Conservation (phyloP, 2,888 invertebrate genomes). For the Megastigmus dorsalis region DNA sequence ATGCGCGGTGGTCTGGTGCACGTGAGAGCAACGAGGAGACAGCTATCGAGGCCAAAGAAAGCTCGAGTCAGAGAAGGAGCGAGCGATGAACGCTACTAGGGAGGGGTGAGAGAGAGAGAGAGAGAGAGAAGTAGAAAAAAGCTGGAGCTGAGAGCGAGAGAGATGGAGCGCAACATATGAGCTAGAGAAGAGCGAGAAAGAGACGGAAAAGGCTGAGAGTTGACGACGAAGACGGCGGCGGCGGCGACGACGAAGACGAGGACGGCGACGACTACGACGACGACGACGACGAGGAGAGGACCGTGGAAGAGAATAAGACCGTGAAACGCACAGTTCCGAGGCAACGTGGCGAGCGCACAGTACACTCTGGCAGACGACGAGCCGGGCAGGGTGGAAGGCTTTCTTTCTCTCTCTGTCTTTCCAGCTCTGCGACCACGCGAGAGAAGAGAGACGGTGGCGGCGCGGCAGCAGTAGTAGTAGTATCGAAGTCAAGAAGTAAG, state of each 20-base stretch:
- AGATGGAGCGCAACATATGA: conserved; percentile 28
- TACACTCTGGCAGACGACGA: conserved; percentile 53
- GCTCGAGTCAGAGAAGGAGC: conserved; percentile 36
- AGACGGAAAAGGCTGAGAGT: background rate
- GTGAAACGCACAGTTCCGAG: conserved; percentile 55
- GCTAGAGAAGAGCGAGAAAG: conserved; percentile 5
- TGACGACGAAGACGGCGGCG: background rate
- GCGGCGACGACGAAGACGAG: conserved; percentile 18
- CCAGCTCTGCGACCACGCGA: conserved; percentile 36
- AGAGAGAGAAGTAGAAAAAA: conserved; percentile 67
- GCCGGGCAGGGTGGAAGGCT: background rate
- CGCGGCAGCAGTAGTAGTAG: conserved; percentile 48
- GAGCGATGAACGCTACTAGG: conserved; percentile 18
- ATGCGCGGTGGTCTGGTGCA: background rate
- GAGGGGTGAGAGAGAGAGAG: conserved; percentile 27
- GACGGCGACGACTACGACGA: background rate
- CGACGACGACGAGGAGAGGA: conserved; percentile 27
- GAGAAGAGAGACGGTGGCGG: conserved; percentile 44
- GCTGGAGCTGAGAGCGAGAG: conserved; percentile 65
- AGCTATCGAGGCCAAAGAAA: conserved; percentile 36
- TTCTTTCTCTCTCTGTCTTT: conserved; percentile 23
- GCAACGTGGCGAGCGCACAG: conserved; percentile 64
- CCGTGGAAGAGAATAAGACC: conserved; percentile 17
- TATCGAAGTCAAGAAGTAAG: conserved; percentile 38
- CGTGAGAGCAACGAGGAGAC: conserved; percentile 12